Base-by-base conservation (phyloP, 1,140 invertebrate species). In the Tetramorium parvispinum region DNA sequence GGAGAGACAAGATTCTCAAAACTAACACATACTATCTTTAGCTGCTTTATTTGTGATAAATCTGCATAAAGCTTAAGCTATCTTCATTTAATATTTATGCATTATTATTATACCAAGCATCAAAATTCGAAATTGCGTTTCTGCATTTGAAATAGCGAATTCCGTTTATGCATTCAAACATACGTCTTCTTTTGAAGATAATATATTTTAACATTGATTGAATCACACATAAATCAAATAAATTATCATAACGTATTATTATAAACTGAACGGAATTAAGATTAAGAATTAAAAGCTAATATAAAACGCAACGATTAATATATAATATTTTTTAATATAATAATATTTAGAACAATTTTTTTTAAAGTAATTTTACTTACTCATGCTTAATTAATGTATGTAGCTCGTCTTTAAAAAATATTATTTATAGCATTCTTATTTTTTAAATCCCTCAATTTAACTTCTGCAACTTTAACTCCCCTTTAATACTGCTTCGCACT, bases 11-110 rank as follows among this genome's bases (percentile, higher is more conserved):
- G n/a, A 27, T 79, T 68, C 13, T 27, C 46, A 6, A 65, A 68
- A 66, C 24, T 51, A 43, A 32, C 77, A 7, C 21, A 37, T 68
- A 8, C 11, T 66, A 53, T 40, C 32, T 70, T 68, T 81, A 57
- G n/a, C 49, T 53, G 46, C 16, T 66, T 79, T 68, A 79, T 79
- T 79, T 65, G 13, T n/a, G 43, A 66, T 66, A 61, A 65, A 66
- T 79, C 46, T 79, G 11, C 27, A 7, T 66, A 68, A 55, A 81
- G 46, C 13, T 68, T 53, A 13, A 53, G 27, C 77, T 40, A 55
- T 40, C 49, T 40, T 70, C 32, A 46, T 40, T 55, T 55, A 70
- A 81, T 32, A 43, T 55, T 81, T 55, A 81, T 68, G 46, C 46
- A 53, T 79, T 66, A 55, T 70, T 70, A 32, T 32, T 32, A 32